Conservation (phyloP, 2,113 vertebrate species). For the Hiodon alosoides region DNA sequence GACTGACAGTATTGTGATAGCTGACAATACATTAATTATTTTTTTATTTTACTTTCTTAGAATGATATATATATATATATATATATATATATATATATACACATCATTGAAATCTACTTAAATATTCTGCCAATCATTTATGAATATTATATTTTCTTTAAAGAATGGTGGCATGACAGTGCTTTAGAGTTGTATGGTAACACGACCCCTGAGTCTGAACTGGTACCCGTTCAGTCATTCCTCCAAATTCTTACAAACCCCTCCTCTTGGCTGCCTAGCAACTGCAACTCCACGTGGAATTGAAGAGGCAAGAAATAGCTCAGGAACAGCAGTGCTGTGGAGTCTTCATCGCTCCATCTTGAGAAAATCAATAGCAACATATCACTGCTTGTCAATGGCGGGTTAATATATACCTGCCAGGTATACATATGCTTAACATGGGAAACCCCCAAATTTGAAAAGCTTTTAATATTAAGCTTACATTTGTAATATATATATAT, state of each 20-base stretch:
- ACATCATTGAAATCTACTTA: not conserved
- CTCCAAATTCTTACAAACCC: constrained; percentile 9
- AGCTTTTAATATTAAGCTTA: no score
- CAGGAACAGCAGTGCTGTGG: not conserved
- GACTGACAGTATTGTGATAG: no score
- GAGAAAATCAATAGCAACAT: not conserved
- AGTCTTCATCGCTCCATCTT: not conserved
- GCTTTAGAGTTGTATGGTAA: not conserved
- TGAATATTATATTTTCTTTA: not conserved
- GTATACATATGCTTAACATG: no score
- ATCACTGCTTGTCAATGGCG: not conserved
- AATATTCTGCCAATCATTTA: constrained; percentile 2
- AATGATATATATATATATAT: no score
- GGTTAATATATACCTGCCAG: constrained; percentile 7
- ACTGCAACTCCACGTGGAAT: constrained; percentile 1
- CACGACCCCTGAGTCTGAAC: not conserved
- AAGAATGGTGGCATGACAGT: not conserved
- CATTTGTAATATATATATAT: no score
- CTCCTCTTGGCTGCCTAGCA: constrained; percentile 3
- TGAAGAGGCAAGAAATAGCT: not conserved
- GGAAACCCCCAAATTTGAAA: no score
- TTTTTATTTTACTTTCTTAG: no score
- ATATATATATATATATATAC: no score
- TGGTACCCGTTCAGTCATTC: constrained; percentile 4
- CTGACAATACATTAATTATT: no score